Percentiles rank a stretch among this genome's conserved stretches.
phyloP scores from a whole-genome alignment of 2,888 invertebrate species.

The Bombylius discolor region DNA sequence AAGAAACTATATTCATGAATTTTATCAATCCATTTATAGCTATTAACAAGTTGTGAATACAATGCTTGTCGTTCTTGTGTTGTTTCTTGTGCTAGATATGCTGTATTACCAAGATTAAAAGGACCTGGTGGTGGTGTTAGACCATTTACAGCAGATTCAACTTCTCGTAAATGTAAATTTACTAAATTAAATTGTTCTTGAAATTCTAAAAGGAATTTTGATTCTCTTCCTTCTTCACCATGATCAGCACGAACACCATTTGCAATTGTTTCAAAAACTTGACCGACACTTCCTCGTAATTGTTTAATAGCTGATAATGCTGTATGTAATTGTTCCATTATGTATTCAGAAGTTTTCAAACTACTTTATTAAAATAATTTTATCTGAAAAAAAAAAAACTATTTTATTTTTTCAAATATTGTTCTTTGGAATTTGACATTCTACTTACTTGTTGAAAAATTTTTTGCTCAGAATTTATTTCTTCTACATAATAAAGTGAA shows the following conservation, averaged over 20 bases:
- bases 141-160: constrained; percentile 62
- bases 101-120: constrained; percentile 73
- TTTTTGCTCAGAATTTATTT: no score
- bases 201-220: constrained; percentile 61
- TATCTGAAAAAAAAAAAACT: no score
- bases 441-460: no score
- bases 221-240: constrained; percentile 67
- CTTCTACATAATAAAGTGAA: no score
- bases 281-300: constrained; percentile 67
- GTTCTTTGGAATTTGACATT: no score
- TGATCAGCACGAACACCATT: constrained; percentile 68
- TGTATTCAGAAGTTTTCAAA: no score
- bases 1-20: constrained; percentile 75
- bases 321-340: constrained; percentile 56
- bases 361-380: no score
- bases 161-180: constrained; percentile 66
- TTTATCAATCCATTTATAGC: constrained; percentile 88
- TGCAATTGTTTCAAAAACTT: constrained; percentile 74
- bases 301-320: constrained; percentile 64
- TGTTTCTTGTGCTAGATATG: constrained; percentile 78
- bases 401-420: no score
- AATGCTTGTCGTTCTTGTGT: constrained; percentile 78
- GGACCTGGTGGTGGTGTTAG: constrained; percentile 66
- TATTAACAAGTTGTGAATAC: constrained; percentile 75
- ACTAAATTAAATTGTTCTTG: constrained; percentile 71